Conservation (phyloP, 2,113 vertebrate genomes). For the Salvelinus namaycush region DNA sequence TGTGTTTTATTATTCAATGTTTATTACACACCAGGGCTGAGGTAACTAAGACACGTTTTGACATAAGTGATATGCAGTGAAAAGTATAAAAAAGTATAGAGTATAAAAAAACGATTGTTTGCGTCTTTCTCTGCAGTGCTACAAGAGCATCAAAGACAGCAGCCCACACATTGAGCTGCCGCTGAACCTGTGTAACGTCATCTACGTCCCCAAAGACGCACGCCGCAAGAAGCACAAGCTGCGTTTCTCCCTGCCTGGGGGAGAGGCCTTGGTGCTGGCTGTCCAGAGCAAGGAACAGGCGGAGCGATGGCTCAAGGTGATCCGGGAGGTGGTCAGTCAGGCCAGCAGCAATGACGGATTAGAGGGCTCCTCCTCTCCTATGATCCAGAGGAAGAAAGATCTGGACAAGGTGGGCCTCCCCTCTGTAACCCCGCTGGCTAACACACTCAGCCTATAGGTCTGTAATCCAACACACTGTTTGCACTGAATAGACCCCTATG, state of each 20-base stretch:
- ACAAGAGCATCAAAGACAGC: constrained; percentile 94
- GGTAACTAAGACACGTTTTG: too few species aligned
- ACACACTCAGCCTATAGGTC: too few species aligned
- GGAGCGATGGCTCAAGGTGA: constrained; percentile 95
- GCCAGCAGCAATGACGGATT: constrained; percentile 54
- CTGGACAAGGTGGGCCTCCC: constrained; percentile 84
- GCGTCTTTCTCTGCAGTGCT: constrained; percentile 77
- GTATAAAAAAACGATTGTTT: not conserved
- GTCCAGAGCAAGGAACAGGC: constrained; percentile 97
- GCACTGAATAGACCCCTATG: not conserved
- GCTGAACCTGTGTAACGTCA: constrained; percentile 83
- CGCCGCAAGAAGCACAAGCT: constrained; percentile 93
- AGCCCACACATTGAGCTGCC: constrained; percentile 85
- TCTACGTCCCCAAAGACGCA: constrained; percentile 91
- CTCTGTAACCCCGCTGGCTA: not conserved
- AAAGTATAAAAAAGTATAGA: not conserved
- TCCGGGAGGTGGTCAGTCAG: constrained; percentile 83
- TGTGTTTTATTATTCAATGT: too few species aligned
- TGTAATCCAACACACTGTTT: not conserved
- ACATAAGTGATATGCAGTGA: not conserved
- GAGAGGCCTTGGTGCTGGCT: constrained; percentile 88
- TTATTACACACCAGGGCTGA: too few species aligned
- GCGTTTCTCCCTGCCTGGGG: constrained; percentile 86
- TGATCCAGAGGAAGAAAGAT: constrained; percentile 85
- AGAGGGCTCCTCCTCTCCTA: constrained; percentile 82